Evolutionary conservation across 2,797 vertebrate genomes (phyloP).

Genomic region (Chloroceryle inda): DNA sequence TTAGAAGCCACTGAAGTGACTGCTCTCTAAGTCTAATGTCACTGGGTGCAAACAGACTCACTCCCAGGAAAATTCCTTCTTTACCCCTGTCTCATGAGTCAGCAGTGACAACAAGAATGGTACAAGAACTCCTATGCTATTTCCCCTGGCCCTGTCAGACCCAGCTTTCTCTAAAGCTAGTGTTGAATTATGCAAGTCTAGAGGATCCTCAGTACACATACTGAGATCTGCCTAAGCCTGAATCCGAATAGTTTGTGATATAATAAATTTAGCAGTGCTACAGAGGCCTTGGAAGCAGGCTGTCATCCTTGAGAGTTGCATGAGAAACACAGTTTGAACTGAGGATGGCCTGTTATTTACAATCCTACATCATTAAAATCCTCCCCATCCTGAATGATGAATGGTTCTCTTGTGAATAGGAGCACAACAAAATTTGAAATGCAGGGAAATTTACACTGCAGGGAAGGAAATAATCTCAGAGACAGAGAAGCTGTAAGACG

Average conservation of each 20-base stretch:
- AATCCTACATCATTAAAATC: background rate
- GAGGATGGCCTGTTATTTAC: background rate
- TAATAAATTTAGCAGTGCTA: background rate
- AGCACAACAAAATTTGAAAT: background rate
- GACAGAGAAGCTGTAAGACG: background rate
- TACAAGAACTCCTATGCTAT: background rate
- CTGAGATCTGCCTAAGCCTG: background rate
- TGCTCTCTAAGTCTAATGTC: background rate
- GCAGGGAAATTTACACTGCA: background rate
- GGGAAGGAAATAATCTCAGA: background rate
- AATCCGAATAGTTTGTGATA: background rate
- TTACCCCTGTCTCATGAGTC: background rate
- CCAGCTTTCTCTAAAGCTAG: background rate
- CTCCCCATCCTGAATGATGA: background rate
- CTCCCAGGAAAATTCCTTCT: background rate
- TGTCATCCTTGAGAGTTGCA: background rate
- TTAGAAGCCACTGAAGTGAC: background rate
- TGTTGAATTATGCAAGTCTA: background rate
- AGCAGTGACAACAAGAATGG: background rate
- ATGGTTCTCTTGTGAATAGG: background rate
- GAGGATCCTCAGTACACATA: background rate
- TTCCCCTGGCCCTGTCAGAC: background rate
- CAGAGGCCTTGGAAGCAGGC: background rate
- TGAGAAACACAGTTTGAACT: background rate
- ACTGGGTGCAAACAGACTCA: fast-evolving